These are phyloP conservation scores for Drosophila histrio DNA, from an alignment of 2,888 invertebrate genomes.

Conservation along the genomic window DNA sequence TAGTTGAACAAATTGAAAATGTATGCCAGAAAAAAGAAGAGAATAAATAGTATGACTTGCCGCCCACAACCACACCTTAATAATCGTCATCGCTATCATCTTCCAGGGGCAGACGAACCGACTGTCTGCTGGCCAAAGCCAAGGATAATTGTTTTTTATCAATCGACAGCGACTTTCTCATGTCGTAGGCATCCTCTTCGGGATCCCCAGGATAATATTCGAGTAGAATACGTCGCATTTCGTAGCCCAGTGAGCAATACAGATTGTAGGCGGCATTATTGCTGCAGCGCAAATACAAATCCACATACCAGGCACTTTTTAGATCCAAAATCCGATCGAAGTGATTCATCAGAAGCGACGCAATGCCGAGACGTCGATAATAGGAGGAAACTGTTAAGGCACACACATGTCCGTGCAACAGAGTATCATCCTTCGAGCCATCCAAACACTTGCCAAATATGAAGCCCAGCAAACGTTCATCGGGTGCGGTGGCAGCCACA, in stretches of 20 bases:
- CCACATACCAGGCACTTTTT: slow-evolving; percentile 42
- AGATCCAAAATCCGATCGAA: slow-evolving; percentile 22
- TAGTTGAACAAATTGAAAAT: slow-evolving; percentile 35
- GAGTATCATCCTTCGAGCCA: not conserved
- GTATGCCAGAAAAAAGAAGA: not conserved
- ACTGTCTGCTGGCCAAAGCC: slow-evolving; percentile 11
- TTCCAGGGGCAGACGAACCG: slow-evolving; percentile 30
- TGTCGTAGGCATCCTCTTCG: slow-evolving; percentile 60
- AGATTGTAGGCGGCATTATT: slow-evolving; percentile 42
- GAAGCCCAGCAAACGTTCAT: slow-evolving; percentile 37
- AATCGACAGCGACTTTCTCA: slow-evolving; percentile 43
- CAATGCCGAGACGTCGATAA: slow-evolving; percentile 63
- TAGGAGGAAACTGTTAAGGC: slow-evolving; percentile 36
- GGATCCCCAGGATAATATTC: slow-evolving; percentile 56
- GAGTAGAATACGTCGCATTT: slow-evolving; percentile 15
- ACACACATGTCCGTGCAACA: slow-evolving; percentile 52
- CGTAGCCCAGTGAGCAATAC: slow-evolving; percentile 48
- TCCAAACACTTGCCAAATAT: slow-evolving; percentile 56
- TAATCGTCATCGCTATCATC: slow-evolving; percentile 39
- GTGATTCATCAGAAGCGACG: slow-evolving; percentile 50
- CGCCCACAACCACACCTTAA: slow-evolving; percentile 5
- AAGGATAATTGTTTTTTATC: slow-evolving; percentile 11
- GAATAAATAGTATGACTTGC: not conserved
- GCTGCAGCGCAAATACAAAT: slow-evolving; percentile 55
- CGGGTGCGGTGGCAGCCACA: slow-evolving; percentile 34